Conservation (phyloP, 2,888 invertebrate genomes). For the Apamea crenata region DNA sequence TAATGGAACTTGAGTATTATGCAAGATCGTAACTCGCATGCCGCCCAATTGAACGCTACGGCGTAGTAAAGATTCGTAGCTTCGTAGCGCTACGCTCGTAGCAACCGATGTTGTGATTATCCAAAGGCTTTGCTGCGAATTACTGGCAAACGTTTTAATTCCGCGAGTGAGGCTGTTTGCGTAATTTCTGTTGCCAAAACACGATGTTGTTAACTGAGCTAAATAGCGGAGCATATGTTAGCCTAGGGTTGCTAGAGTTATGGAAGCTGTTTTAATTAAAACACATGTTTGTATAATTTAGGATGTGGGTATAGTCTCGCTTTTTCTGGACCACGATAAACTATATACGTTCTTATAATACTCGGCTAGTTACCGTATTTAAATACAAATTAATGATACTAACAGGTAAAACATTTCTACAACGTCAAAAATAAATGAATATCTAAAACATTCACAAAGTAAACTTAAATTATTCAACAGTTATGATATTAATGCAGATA, state of each 20-base stretch:
- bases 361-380: background rate
- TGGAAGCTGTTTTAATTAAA: conserved; percentile 47
- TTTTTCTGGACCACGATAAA: conserved; percentile 16
- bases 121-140: conserved; percentile 62
- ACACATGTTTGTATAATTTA: conserved; percentile 47
- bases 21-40: conserved; percentile 71
- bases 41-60: conserved; percentile 67
- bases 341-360: background rate
- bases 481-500: conserved; percentile 9
- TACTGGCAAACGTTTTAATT: conserved; percentile 63
- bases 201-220: conserved; percentile 55
- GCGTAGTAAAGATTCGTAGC: conserved; percentile 64
- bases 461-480: conserved; percentile 20
- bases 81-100: conserved; percentile 61
- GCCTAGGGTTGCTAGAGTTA: conserved; percentile 44
- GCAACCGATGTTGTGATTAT: conserved; percentile 65
- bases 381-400: background rate
- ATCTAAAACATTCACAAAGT: conserved; percentile 38
- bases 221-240: conserved; percentile 54
- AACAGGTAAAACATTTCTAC: conserved; percentile 16
- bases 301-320: background rate
- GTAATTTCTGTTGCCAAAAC: conserved; percentile 66
- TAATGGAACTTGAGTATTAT: conserved; percentile 72
- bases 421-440: conserved; percentile 17
- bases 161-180: conserved; percentile 57